Evolutionary conservation across 2,797 vertebrate genomes (phyloP), one percentile per base, ranked within the genome.

Genomic region (Tenualosa thibaudeaui): DNA sequence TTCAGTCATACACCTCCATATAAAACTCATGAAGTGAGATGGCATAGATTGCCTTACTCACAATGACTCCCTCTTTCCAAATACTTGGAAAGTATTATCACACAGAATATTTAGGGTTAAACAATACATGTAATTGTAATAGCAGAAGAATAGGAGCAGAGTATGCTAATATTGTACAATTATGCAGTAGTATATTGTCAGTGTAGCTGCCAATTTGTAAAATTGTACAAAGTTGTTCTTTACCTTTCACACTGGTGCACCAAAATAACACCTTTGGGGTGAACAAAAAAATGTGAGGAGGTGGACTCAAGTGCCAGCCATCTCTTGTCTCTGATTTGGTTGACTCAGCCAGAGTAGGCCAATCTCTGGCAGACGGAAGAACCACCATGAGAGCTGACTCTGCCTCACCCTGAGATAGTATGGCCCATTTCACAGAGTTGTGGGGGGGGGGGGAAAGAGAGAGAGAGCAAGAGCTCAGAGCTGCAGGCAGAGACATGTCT

Each of bases 361-460:
- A 86, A 88, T 90, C 89, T 86, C 83, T 43, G 1, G 71, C 83
- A 89, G 89, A 89, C 88, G 12, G 85, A 40, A 81, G 84, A 86
- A 84, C 87, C 87, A 89, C 85, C 84, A 85, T 89, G 85, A 84
- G 84, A 84, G 85, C 83, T 82, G 88, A 89, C 85, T 85, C 85
- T 84, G 75, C 71, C 85, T 56, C 7, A 37, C 78, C 15, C 82
- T 31, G 82, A 85, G 89, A 90, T 85, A 81, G 84, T 7, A 86
- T 13, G 84, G 84, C 82, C 85, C 85, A 75, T 84, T 88, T 84
- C 88, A 85, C 78, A 60, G 49, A 87, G 60, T 84, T 75, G 31
- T 4, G 31, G 22, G 13, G 12, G 13, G 17, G 31, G 82, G 82
- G 81, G 7, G 46, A 84, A 40, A 3, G 19, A 78, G 40, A 43